These are phyloP conservation scores for Drosophila takahashii DNA, from an alignment of 1,140 invertebrate species.

Conservation along the genomic window DNA sequence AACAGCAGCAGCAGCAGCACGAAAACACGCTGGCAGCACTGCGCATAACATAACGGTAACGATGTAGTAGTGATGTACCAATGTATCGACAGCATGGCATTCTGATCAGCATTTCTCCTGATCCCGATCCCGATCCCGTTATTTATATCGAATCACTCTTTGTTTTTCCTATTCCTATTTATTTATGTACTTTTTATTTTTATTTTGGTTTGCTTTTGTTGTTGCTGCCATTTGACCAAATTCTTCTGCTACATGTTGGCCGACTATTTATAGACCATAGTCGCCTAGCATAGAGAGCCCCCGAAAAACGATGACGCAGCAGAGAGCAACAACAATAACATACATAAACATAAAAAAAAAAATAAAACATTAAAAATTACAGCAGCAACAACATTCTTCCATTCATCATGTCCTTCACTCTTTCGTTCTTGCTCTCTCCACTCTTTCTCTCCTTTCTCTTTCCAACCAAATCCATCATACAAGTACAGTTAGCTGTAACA, in stretches of 20 bases:
- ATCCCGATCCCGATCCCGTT: constrained; percentile 1
- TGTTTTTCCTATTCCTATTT: neutral
- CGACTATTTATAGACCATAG: constrained; percentile 66
- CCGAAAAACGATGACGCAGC: constrained; percentile 65
- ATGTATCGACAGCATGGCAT: constrained; percentile 40
- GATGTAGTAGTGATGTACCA: constrained; percentile 12
- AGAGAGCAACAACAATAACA: constrained; percentile 41
- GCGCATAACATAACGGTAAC: constrained; percentile 58
- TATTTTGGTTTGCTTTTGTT: constrained; percentile 34
- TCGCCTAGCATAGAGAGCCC: constrained; percentile 40
- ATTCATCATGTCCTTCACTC: constrained; percentile 22
- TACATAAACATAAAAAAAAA: constrained; percentile 22
- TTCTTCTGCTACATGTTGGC: constrained; percentile 63
- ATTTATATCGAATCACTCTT: constrained; percentile 5
- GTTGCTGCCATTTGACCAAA: constrained; percentile 65
- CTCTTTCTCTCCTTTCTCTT: neutral
- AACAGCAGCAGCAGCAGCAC: no score
- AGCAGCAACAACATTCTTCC: constrained; percentile 23
- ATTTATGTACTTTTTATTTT: constrained; percentile 33
- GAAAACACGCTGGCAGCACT: constrained; percentile 18
- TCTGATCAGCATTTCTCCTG: constrained; percentile 29
- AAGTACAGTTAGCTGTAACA: constrained; percentile 49
- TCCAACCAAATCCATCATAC: constrained; percentile 18
- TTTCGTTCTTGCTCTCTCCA: neutral
- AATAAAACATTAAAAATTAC: constrained; percentile 29